Evolutionary conservation across 2,113 vertebrate species (phyloP).

Genomic region (Reinhardtius hippoglossoides): DNA sequence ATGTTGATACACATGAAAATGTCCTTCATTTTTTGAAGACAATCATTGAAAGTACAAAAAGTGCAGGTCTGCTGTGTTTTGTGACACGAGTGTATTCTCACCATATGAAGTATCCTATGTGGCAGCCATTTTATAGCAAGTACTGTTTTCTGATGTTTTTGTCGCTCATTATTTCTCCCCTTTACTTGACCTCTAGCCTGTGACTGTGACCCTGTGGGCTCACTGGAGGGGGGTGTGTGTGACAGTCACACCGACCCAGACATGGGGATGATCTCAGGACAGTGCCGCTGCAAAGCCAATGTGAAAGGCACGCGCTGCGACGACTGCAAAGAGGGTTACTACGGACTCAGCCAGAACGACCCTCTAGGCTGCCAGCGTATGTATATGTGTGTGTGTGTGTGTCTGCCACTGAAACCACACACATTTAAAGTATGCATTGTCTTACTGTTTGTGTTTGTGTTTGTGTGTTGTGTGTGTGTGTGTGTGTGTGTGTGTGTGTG

Average conservation of each 20-base stretch:
- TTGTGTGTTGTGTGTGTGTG: not conserved
- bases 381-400: slow-evolving; percentile 45
- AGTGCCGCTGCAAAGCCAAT: slow-evolving; percentile 88
- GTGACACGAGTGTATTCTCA: not conserved
- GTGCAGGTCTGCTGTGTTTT: not conserved
- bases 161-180: not conserved
- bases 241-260: slow-evolving; percentile 85
- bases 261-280: slow-evolving; percentile 85
- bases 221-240: slow-evolving; percentile 85
- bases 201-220: slow-evolving; percentile 88
- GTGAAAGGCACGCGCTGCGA: slow-evolving; percentile 86
- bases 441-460: not conserved
- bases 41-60: too few species aligned
- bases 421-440: not conserved
- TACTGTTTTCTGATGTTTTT: not conserved
- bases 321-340: slow-evolving; percentile 84
- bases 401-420: not conserved
- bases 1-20: not conserved
- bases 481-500: not conserved
- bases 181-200: slow-evolving; percentile 76
- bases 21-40: too few species aligned
- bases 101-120: not conserved
- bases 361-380: slow-evolving; percentile 84
- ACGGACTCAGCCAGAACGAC: slow-evolving; percentile 85
- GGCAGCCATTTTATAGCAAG: not conserved